Evolutionary conservation across 37 sponge, comb jelly and placozoan species (phyloP), one percentile per base, ranked within the genome.

Genomic region (Crambe crambe): DNA sequence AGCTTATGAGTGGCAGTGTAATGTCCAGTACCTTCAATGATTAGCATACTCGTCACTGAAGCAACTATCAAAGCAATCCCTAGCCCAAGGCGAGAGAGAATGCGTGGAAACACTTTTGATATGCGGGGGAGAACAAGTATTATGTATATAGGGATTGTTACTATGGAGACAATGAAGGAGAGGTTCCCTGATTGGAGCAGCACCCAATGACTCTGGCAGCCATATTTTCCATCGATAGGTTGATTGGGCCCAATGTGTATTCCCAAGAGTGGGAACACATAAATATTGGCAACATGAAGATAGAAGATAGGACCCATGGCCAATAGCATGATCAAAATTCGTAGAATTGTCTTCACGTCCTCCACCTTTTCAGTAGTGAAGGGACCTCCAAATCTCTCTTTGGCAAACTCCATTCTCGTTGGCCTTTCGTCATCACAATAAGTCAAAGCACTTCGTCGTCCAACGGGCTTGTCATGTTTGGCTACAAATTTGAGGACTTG

Each of bases 291-390:
- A 23, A 63, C 65, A 22, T 21, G 2, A 39, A 36, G 34, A 35
- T 37, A 36, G 37, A 32, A 31, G 0, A 57, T 20, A 8, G 64
- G 47, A 27, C 60, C 42, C 32, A 76, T 58, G 34, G 37, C 22
- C 12, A 68, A 34, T 2, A 69, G n/a, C 20, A 80, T 42, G 51
- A 69, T 10, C 15, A 64, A 0, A 20, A 78, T 42, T 61, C 78
- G 26, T 18, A 63, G 61, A 31, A 78, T 42, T 43, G 78, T 65
- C 51, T 78, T 78, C 26, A 78, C 78, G 64, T 78, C 78, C 39
- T 78, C 78, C 23, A 78, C 66, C 61, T 40, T 29, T 29, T 65
- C 78, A 0, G 64, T 37, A 31, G 65, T 78, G 56, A 78, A 78
- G 30, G 78, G 78, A 27, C 78, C 78, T 32, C 78, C 78, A 78